Evolutionary conservation across 2,113 vertebrate genomes (phyloP).

Genomic region (Bambusicola thoracicus): DNA sequence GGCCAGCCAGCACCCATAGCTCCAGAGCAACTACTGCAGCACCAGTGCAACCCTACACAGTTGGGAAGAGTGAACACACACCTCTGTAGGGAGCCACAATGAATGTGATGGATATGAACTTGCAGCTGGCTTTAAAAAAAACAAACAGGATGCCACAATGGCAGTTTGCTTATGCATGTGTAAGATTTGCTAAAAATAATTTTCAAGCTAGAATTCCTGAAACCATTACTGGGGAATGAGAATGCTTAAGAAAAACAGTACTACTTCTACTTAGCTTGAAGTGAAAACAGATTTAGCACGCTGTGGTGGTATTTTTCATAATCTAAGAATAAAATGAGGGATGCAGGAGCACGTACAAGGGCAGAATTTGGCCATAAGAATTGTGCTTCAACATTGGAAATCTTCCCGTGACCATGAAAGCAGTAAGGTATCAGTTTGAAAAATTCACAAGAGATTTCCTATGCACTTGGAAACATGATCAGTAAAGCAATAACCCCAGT

Average conservation of each 20-base stretch:
- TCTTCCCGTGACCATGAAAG: neutral
- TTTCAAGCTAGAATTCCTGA: neutral
- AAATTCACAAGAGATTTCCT: neutral
- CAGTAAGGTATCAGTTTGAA: neutral
- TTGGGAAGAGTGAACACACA: accelerated
- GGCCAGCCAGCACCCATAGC: accelerated
- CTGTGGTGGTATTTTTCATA: neutral
- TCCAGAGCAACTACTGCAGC: neutral
- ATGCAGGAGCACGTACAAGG: neutral
- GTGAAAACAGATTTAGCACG: neutral
- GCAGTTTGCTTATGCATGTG: neutral
- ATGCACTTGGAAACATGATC: accelerated
- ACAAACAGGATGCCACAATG: neutral
- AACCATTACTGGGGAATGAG: accelerated
- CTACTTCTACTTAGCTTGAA: neutral
- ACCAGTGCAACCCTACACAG: neutral
- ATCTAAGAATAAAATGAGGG: neutral
- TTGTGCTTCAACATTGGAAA: neutral
- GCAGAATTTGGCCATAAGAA: neutral
- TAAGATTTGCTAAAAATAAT: neutral
- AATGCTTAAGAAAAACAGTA: neutral
- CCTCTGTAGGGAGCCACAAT: neutral
- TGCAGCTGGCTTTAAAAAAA: neutral
- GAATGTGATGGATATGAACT: accelerated
- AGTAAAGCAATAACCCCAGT: neutral